Conservation (phyloP, 2,888 invertebrate genomes). For the Ennomos erosarius region DNA sequence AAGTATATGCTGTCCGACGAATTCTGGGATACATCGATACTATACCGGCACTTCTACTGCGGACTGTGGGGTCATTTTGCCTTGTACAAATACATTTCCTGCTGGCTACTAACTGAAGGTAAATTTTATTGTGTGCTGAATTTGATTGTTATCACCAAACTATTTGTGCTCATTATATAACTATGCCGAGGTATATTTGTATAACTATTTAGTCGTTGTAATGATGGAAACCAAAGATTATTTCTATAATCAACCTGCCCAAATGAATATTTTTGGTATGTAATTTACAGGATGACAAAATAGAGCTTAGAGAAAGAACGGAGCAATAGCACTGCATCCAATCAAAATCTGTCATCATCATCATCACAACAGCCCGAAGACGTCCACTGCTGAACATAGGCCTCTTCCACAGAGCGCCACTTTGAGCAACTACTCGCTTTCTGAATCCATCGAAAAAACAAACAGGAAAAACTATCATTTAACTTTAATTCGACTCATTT, state of each 20-base stretch:
- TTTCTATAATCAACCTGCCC: neutral
- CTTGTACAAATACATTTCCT: slow-evolving; percentile 96
- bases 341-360: too few relatives aligned
- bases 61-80: slow-evolving; percentile 94
- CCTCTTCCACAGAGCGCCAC: too few relatives aligned
- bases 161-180: slow-evolving; percentile 3
- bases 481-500: too few relatives aligned
- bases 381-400: too few relatives aligned
- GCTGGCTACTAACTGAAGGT: slow-evolving; percentile 96
- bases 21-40: slow-evolving; percentile 81
- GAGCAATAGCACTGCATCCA: too few relatives aligned
- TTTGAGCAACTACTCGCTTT: too few relatives aligned
- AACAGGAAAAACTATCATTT: too few relatives aligned
- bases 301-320: too few relatives aligned
- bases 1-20: slow-evolving; percentile 89
- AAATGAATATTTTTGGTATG: too few relatives aligned
- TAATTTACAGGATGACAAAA: too few relatives aligned
- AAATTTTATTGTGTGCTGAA: slow-evolving; percentile 50
- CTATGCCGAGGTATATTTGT: neutral
- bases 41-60: slow-evolving; percentile 87
- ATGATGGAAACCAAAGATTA: neutral
- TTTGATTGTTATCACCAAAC: slow-evolving; percentile 3
- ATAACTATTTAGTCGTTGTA: slow-evolving; percentile 4
- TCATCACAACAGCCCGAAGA: too few relatives aligned
- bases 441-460: too few relatives aligned